Conservation (phyloP, 1,140 invertebrate species). For the Macrotrachela quadricornifera region DNA sequence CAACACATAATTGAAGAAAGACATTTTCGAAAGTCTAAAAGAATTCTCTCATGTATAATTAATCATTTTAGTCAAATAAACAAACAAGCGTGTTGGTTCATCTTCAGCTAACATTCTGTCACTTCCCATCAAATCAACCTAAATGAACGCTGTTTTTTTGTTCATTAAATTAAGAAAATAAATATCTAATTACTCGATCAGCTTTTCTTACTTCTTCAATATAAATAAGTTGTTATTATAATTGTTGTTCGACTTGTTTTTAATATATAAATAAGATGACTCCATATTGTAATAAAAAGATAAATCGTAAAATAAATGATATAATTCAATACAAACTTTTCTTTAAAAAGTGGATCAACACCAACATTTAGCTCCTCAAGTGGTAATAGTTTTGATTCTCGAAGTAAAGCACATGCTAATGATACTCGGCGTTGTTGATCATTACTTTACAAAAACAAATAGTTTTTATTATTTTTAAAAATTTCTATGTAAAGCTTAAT, state of each 20-base stretch:
- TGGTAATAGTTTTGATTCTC: constrained; percentile 71
- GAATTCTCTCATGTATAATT: background rate
- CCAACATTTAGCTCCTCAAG: constrained; percentile 83
- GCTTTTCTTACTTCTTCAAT: constrained; percentile 74
- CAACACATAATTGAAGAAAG: constrained; percentile 61
- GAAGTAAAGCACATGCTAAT: constrained; percentile 70
- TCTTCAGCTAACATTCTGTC: constrained; percentile 72
- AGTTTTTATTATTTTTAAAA: background rate
- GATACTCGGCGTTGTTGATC: constrained; percentile 74
- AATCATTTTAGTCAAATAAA: background rate
- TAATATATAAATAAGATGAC: constrained; percentile 60
- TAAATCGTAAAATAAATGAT: constrained; percentile 14
- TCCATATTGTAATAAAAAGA: constrained; percentile 54
- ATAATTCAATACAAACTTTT: constrained; percentile 40
- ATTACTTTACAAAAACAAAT: constrained; percentile 40
- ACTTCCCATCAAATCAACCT: constrained; percentile 78
- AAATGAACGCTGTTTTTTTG: constrained; percentile 19
- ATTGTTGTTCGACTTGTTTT: constrained; percentile 57
- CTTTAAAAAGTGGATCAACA: constrained; percentile 63
- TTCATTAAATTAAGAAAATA: background rate
- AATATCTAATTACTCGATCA: constrained; percentile 42
- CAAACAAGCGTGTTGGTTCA: constrained; percentile 56
- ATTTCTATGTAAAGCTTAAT: constrained; percentile 40
- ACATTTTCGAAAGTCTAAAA: constrained; percentile 62
- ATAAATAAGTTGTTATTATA: constrained; percentile 78